Percentiles rank a stretch among this genome's conserved stretches.
phyloP scores from a whole-genome alignment of 2,113 vertebrate species.

The Archocentrus centrarchus region DNA sequence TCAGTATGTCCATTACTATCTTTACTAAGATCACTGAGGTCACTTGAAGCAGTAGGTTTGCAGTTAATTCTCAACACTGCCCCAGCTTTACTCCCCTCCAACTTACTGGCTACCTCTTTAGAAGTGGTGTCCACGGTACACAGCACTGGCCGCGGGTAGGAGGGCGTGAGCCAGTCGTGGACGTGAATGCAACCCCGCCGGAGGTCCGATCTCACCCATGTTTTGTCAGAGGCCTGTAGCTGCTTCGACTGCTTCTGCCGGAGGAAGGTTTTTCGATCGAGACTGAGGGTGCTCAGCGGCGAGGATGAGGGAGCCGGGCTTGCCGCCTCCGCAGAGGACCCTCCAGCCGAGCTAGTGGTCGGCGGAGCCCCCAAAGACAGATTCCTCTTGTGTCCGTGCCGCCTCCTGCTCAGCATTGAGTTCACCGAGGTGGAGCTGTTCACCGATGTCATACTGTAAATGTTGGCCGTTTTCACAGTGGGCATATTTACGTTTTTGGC shows the following conservation, averaged over 20 bases:
- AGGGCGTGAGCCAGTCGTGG: conserved; percentile 82
- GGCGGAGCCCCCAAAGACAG: conserved; percentile 81
- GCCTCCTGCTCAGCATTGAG: conserved; percentile 81
- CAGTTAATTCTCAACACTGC: conserved; percentile 79
- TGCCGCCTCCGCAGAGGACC: conserved; percentile 49
- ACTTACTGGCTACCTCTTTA: conserved; percentile 82
- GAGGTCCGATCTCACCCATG: conserved; percentile 88
- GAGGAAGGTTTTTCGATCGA: conserved; percentile 86
- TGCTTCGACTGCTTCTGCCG: conserved; percentile 86
- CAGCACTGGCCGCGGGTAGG: conserved; percentile 86
- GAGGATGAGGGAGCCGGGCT: conserved; percentile 60
- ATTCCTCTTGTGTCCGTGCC: conserved; percentile 86
- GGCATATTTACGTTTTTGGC: conserved; percentile 58
- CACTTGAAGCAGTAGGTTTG: conserved; percentile 47
- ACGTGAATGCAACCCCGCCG: conserved; percentile 89
- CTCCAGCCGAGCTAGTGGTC: conserved; percentile 57
- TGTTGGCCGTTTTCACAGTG: conserved; percentile 59
- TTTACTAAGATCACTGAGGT: conserved; percentile 40
- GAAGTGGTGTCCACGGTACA: conserved; percentile 89
- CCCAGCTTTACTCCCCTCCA: conserved; percentile 82
- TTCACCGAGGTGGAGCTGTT: conserved; percentile 75
- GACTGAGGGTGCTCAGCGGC: conserved; percentile 84
- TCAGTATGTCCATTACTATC: conserved; percentile 31
- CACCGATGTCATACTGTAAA: conserved; percentile 57
- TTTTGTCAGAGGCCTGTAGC: conserved; percentile 86